phyloP scores from a whole-genome alignment of 2,797 vertebrate species.

The Morelia viridis region DNA sequence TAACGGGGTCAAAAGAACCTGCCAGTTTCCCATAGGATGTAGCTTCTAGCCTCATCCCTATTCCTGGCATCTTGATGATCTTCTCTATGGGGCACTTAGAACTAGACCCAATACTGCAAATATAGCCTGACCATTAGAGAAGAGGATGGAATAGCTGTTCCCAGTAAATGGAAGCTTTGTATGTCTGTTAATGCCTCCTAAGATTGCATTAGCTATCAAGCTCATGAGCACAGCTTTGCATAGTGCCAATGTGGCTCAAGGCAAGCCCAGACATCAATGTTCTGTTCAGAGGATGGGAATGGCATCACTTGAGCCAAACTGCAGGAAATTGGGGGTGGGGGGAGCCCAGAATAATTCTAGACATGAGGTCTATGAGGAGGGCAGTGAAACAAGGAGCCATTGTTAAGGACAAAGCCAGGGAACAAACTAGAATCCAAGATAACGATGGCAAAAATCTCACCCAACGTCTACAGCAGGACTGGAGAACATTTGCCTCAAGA shows the following conservation, averaged over 20 bases:
- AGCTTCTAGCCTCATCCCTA: neutral
- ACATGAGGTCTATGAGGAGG: neutral
- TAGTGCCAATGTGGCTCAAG: neutral
- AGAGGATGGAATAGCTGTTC: neutral
- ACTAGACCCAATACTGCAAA: neutral
- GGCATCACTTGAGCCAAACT: neutral
- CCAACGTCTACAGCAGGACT: no score
- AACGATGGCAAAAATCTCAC: no score
- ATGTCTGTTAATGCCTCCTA: neutral
- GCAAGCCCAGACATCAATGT: neutral
- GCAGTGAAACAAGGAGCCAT: neutral
- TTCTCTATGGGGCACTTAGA: neutral
- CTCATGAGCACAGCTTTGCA: neutral
- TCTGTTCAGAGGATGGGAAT: neutral
- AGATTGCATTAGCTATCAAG: neutral
- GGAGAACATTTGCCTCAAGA: no score
- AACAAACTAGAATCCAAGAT: neutral
- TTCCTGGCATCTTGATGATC: no score
- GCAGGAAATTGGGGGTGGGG: neutral
- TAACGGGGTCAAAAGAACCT: neutral
- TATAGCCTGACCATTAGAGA: neutral
- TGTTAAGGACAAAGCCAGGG: neutral
- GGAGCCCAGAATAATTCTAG: neutral
- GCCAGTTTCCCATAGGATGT: neutral
- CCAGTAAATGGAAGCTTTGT: neutral